phyloP scores from a whole-genome alignment of 1,140 invertebrate species.

The Ceratitis capitata region DNA sequence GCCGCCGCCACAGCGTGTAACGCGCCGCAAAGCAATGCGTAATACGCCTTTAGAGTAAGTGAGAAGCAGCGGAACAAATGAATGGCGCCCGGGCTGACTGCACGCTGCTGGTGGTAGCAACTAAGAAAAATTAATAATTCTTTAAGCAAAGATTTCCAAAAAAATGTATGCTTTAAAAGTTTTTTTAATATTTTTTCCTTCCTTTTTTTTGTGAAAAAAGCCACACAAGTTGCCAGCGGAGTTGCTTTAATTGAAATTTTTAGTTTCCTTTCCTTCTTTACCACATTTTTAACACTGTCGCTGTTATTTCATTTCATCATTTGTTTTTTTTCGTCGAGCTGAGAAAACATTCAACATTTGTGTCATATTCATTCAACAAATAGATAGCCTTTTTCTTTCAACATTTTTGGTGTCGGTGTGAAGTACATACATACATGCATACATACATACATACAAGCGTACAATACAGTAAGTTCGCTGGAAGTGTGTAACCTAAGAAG shows the following conservation, averaged over 20 bases:
- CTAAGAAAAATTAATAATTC: slow-evolving; percentile 1
- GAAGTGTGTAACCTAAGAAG: slow-evolving; percentile 22
- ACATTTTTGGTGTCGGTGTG: neutral
- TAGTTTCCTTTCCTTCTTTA: slow-evolving; percentile 18
- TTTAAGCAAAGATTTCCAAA: neutral
- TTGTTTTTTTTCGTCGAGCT: neutral
- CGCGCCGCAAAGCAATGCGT: neutral
- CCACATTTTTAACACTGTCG: neutral
- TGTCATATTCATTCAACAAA: neutral
- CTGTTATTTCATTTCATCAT: neutral
- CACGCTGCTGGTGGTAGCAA: slow-evolving; percentile 1
- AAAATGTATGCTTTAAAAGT: neutral
- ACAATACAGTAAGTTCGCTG: no score
- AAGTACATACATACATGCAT: no score
- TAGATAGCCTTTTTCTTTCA: neutral
- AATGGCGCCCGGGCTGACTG: neutral
- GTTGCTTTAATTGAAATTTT: slow-evolving; percentile 36
- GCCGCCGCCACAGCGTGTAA: neutral
- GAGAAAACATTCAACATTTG: slow-evolving; percentile 21
- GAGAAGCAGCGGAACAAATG: slow-evolving; percentile 6
- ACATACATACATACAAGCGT: no score
- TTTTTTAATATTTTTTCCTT: no score
- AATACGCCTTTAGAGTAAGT: neutral
- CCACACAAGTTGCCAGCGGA: slow-evolving; percentile 33
- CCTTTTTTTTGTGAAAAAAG: slow-evolving; percentile 25